These are phyloP conservation scores for Hypotaenidia okinawae DNA, from an alignment of 2,797 vertebrate species.

Conservation along the genomic window DNA sequence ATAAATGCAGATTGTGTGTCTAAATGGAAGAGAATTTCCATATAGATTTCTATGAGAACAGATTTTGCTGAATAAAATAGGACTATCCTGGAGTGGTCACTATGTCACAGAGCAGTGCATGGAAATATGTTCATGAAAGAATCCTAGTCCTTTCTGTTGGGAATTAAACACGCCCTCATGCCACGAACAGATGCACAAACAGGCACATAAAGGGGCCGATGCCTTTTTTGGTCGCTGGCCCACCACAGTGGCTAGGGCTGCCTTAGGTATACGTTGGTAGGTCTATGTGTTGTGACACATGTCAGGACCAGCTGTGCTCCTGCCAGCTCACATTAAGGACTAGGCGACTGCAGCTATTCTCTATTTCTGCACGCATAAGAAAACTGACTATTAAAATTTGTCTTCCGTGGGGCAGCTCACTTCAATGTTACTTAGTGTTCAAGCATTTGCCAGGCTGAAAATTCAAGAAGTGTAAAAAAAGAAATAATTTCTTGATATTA, in stretches of 20 bases:
- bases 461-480: slow-evolving; percentile 10
- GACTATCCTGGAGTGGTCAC: not conserved
- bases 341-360: not conserved
- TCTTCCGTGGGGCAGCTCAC: not conserved
- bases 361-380: not conserved
- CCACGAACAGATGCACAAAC: not conserved
- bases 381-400: not conserved
- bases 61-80: not conserved
- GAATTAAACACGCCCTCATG: not conserved
- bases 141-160: not conserved
- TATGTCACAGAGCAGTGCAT: not conserved
- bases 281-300: not conserved
- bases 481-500: slow-evolving; percentile 11
- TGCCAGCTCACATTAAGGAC: not conserved
- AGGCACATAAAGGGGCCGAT: not conserved
- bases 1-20: not conserved
- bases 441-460: slow-evolving; percentile 11
- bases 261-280: not conserved
- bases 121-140: not conserved
- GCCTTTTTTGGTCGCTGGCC: not conserved
- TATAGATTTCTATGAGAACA: not conserved
- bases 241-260: not conserved
- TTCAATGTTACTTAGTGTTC: not conserved
- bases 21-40: not conserved
- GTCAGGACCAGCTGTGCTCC: not conserved